Base-by-base conservation (phyloP, 2,113 vertebrate species). In the Tragulus kanchil region DNA sequence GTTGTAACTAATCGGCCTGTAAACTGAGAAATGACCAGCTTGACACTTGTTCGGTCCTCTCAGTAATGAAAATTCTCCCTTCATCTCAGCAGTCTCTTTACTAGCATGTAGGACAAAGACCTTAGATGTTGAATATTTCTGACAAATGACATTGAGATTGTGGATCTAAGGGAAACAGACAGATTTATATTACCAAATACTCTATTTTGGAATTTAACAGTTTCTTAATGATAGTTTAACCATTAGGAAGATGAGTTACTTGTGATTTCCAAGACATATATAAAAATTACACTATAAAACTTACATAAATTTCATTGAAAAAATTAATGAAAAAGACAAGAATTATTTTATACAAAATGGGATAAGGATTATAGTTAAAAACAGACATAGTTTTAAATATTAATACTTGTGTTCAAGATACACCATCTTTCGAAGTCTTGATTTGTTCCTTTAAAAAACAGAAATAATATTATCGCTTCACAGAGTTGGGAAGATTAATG, bases 1-100 rank as follows among this genome's bases (percentile, higher is more conserved):
- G 14, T 94, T 95, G 52, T 84, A 92, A 93, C 88, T 93, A 97
- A 96, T 92, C 31, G 0, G 11, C 73, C 86, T 93, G 56, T 61
- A 87, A 94, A 69, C 21, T 98, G 81, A 98, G 97, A 96, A 98
- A 98, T 77, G 21, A 75, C 69, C 95, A 81, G 26, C 85, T 78
- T 92, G 90, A 94, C 89, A 87, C 85, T 31, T 19, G 28, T 81
- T 90, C 59, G 79, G 91, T 31, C 69, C 59, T 92, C 56, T 64
- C 48, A 23, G 85, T 93, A 79, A 64, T 73, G 85, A 89, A 85
- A 85, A 93, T 12, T 83, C 48, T 91, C 21, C 75, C 62, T 95
- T 97, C 69, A 56, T 96, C 88, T 89, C 88, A 86, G 14, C 50
- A 77, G 25, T 48, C 17, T 84, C 83, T 86, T 86, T 77, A 26